These are phyloP conservation scores for Tamandua tetradactyla DNA, from an alignment of 2,797 vertebrate species.

Conservation along the genomic window DNA sequence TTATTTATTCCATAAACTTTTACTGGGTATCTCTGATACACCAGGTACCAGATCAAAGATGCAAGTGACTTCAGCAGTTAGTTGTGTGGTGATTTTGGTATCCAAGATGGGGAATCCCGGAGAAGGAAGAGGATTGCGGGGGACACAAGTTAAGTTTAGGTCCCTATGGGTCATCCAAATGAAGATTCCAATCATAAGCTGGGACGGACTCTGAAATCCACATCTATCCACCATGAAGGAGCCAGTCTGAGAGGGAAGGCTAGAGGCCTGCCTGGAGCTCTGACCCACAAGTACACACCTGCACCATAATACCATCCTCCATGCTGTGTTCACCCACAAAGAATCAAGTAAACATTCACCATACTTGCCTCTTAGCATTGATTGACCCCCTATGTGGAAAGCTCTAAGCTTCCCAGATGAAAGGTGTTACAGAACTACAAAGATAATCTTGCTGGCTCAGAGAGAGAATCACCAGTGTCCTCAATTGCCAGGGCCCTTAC, in stretches of 20 bases:
- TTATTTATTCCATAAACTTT: not conserved
- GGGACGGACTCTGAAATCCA: not conserved
- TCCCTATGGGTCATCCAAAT: not conserved
- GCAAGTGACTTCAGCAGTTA: not conserved
- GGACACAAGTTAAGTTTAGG: not conserved
- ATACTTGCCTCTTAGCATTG: not conserved
- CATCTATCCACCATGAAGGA: not conserved
- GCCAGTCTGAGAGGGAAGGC: not conserved
- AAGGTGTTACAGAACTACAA: not conserved
- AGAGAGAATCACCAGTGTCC: not conserved
- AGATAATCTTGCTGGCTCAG: constrained; percentile 29
- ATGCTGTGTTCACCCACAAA: not conserved
- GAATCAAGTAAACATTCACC: not conserved
- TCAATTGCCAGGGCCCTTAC: not conserved
- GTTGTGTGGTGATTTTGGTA: not conserved
- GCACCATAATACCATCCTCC: not conserved
- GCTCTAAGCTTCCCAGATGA: constrained; percentile 16
- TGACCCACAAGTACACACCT: not conserved
- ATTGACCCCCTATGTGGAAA: not conserved
- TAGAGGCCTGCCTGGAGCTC: not conserved
- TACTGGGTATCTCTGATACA: not conserved
- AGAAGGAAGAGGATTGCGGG: not conserved
- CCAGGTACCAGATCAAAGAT: not conserved
- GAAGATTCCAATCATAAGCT: not conserved
- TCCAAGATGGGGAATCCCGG: not conserved